Percentiles rank a stretch among this genome's conserved stretches.
These are phyloP conservation scores for Lanistes nyassanus DNA, from an alignment of 1,140 invertebrate species.

Conservation along the genomic window DNA sequence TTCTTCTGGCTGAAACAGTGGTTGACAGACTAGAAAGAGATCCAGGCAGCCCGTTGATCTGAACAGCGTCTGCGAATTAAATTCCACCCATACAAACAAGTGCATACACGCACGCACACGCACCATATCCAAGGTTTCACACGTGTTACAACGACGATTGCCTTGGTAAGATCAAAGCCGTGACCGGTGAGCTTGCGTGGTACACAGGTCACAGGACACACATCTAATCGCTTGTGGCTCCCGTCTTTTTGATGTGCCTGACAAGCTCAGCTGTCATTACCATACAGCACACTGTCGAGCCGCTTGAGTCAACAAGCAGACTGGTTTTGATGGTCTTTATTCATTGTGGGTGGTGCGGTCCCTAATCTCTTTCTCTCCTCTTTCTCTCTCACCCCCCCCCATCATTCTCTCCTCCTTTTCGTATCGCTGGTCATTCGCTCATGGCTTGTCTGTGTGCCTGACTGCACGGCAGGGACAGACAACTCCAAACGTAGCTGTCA, in stretches of 20 bases:
- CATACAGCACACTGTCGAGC: background rate
- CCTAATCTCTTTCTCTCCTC: background rate
- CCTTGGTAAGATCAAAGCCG: background rate
- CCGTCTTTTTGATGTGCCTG: background rate
- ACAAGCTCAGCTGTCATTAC: background rate
- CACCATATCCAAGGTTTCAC: too few species aligned
- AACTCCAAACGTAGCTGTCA: too few species aligned
- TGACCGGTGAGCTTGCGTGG: background rate
- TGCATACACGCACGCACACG: too few species aligned
- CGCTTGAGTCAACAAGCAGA: slow-evolving; percentile 26
- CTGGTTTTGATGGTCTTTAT: background rate
- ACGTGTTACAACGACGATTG: too few species aligned
- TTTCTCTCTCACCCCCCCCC: background rate
- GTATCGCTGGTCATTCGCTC: too few species aligned
- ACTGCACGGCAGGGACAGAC: too few species aligned
- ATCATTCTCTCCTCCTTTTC: background rate
- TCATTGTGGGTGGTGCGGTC: slow-evolving; percentile 6
- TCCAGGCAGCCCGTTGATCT: too few species aligned
- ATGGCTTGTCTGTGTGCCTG: too few species aligned
- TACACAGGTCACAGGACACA: background rate
- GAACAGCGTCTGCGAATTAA: too few species aligned
- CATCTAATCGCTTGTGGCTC: background rate
- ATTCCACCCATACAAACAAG: too few species aligned
- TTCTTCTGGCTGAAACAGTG: too few species aligned
- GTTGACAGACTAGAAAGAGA: too few species aligned